Base-by-base conservation (phyloP, 2,113 vertebrate species). In the Eidolon helvum region DNA sequence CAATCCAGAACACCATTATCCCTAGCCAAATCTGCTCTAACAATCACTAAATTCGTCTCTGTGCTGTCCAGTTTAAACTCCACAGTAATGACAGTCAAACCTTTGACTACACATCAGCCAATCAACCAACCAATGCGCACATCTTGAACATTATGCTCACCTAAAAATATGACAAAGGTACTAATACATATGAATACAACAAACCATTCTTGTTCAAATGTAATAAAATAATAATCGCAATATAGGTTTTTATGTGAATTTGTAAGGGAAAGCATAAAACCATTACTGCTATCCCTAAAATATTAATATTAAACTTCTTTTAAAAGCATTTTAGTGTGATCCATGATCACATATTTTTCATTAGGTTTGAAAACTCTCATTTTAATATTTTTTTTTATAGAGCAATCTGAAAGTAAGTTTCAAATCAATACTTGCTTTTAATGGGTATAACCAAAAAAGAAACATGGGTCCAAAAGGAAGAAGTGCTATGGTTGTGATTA, bases 181-280 rank as follows among this genome's bases (percentile, higher is more conserved):
- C 35, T 87, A 95, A 84, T 55, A 92, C 33, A 55, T 71, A 77
- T 43, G 59, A 75, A 93, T 77, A 63, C 18, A 35, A 85, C 1
- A 89, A 75, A 96, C 84, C 24, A 74, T 78, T 92, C 33, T 87
- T 93, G 74, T 93, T 63, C 75, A 87, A 95, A 82, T 55, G 33
- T 79, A 91, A 97, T 28, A 65, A 89, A 93, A 77, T 14, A 85
- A 94, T 91, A 5, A 90, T 45, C 7, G 8, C 61, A 86, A 63
- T 53, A 50, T 50, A 90, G 18, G 21, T 22, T 75, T 71, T 77
- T 45, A 77, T 45, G 77, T 63, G 55, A 19, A 30, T 83, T 65
- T 28, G 38, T 59, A 80, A 79, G 16, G 28, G 4, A 33, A 87
- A 87, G 22, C 43, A 91, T 33, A 68, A 87, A 90, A 74, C 18